These are phyloP conservation scores for Neoniphon sammara DNA, from an alignment of 2,797 vertebrate genomes.

Conservation along the genomic window DNA sequence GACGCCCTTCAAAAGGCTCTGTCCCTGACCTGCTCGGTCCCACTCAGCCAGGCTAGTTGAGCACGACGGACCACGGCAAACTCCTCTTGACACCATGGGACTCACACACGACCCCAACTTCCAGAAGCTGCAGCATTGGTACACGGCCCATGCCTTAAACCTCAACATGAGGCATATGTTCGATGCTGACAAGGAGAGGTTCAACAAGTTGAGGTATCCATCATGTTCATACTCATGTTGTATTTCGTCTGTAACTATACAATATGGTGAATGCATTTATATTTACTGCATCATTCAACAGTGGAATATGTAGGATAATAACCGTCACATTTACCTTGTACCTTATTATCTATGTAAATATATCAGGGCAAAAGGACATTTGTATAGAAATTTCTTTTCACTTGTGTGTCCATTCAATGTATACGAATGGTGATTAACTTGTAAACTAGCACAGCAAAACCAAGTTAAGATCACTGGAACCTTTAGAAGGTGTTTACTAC, in stretches of 20 bases:
- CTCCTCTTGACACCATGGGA: slow-evolving; percentile 79
- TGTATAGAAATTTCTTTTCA: background rate
- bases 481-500: background rate
- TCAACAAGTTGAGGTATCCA: slow-evolving; percentile 89
- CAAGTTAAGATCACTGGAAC: no score
- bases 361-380: no score
- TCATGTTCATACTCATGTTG: background rate
- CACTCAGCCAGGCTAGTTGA: slow-evolving; percentile 69
- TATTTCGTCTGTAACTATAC: background rate
- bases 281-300: background rate
- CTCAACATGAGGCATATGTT: slow-evolving; percentile 92
- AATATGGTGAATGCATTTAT: background rate
- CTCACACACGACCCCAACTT: slow-evolving; percentile 88
- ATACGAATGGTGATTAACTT: no score
- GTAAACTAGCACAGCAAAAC: no score
- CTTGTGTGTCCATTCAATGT: background rate
- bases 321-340: no score
- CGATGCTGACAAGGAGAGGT: slow-evolving; percentile 87
- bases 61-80: slow-evolving; percentile 67
- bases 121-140: slow-evolving; percentile 89
- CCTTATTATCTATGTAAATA: no score
- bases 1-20: slow-evolving; percentile 70
- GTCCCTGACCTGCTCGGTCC: slow-evolving; percentile 38
- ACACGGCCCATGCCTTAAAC: slow-evolving; percentile 81
- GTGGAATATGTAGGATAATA: background rate